Percentiles rank a stretch among this genome's conserved stretches.
phyloP scores from a whole-genome alignment of 2,888 invertebrate genomes.

The Argyresthia albistria region DNA sequence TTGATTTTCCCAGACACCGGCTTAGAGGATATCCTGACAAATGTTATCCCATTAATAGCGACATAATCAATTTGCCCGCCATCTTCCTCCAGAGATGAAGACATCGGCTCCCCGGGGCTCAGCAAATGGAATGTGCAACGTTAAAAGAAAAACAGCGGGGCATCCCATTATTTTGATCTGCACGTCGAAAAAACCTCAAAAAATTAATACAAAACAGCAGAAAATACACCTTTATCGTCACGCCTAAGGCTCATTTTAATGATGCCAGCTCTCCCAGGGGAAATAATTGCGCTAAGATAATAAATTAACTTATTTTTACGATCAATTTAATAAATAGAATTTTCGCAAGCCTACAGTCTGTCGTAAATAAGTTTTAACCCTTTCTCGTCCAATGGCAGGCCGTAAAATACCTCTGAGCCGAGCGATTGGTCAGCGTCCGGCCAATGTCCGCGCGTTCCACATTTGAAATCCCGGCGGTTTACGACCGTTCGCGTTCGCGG shows the following conservation, averaged over 20 bases:
- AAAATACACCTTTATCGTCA: not conserved
- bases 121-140: constrained; percentile 32
- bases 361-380: constrained; percentile 61
- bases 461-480: constrained; percentile 65
- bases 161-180: constrained; percentile 25
- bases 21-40: constrained; percentile 1
- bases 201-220: constrained; percentile 7
- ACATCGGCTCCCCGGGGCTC: constrained; percentile 48
- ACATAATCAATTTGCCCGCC: not conserved
- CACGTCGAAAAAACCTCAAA: constrained; percentile 28
- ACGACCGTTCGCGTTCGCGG: constrained; percentile 51
- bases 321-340: constrained; percentile 70
- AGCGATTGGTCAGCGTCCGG: constrained; percentile 49
- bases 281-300: constrained; percentile 61
- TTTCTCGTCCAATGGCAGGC: constrained; percentile 50
- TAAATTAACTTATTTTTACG: constrained; percentile 63
- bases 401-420: constrained; percentile 54
- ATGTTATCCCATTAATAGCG: constrained; percentile 11
- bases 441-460: constrained; percentile 54
- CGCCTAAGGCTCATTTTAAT: not conserved
- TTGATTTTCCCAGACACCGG: too few relatives aligned
- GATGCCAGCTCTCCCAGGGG: constrained; percentile 21
- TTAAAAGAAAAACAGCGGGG: constrained; percentile 44
- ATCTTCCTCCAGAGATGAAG: constrained; percentile 32
- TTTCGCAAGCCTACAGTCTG: constrained; percentile 62